Evolutionary conservation across 92 coral and sea anemone genomes (phyloP).

Genomic region (Pocillopora meandrina): DNA sequence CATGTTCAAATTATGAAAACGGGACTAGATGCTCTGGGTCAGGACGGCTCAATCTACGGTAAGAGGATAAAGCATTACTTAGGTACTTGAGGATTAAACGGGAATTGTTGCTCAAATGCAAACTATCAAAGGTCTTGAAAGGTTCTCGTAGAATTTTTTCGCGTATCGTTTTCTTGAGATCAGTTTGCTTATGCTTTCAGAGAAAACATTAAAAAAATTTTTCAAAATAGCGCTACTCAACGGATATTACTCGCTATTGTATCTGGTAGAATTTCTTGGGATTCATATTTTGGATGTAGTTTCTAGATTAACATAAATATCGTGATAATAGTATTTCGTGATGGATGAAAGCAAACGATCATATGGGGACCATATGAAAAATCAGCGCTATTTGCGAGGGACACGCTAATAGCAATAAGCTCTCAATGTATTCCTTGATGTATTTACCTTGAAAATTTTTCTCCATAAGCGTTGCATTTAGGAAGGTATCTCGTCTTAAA

Average conservation of each 20-base stretch:
- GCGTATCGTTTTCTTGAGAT: not conserved
- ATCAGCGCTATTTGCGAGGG: not conserved
- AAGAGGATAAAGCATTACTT: not conserved
- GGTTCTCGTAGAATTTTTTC: not conserved
- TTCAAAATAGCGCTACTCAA: not conserved
- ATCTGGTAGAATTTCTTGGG: not conserved
- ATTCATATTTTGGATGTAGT: not conserved
- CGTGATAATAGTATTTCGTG: slow-evolving; percentile 16
- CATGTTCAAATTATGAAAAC: slow-evolving; percentile 50
- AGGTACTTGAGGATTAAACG: not conserved
- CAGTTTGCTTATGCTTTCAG: slow-evolving; percentile 4
- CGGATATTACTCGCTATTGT: not conserved
- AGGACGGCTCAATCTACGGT: slow-evolving; percentile 54
- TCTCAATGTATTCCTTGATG: too few species aligned
- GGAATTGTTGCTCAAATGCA: not conserved
- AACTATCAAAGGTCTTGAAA: not conserved
- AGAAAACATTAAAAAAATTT: slow-evolving; percentile 1
- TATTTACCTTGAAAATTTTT: not conserved
- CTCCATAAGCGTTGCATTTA: not conserved
- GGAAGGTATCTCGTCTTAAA: not conserved
- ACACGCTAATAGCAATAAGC: not conserved
- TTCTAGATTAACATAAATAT: not conserved
- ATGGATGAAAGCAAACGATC: not conserved
- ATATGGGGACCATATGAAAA: slow-evolving; percentile 17
- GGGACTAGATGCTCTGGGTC: slow-evolving; percentile 52